A percentile compares a stretch with the other conserved stretches of the same genome.
phyloP scores from a whole-genome alignment of 1,140 invertebrate genomes.

The Euglossa dilemma region DNA sequence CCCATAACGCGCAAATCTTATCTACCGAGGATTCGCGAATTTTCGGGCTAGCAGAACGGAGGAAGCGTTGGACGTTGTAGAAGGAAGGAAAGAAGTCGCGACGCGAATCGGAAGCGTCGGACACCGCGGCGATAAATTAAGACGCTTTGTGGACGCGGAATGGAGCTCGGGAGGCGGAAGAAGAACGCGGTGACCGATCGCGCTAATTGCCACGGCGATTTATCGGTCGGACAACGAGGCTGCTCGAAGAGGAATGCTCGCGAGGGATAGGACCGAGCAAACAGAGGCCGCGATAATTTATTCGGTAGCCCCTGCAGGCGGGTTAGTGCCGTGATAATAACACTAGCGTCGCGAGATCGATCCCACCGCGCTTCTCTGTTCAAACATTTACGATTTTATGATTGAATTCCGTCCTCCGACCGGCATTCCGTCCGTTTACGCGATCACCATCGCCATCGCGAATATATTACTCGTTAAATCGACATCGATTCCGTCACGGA shows the following conservation, averaged over 20 bases:
- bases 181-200: constrained; percentile 10
- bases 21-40: too few species aligned
- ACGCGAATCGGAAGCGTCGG: background rate
- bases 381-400: constrained; percentile 55
- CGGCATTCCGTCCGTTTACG: constrained; percentile 1
- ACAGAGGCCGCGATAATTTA: constrained; percentile 44
- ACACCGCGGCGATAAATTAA: background rate
- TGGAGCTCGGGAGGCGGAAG: background rate
- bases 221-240: background rate
- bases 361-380: constrained; percentile 24
- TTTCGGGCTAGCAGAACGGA: too few species aligned
- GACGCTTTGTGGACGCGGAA: background rate
- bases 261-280: background rate
- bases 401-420: constrained; percentile 30
- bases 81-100: background rate
- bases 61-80: too few species aligned
- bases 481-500: background rate
- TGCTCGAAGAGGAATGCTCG: too few species aligned
- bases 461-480: constrained; percentile 55
- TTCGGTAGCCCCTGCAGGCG: background rate
- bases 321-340: constrained; percentile 28
- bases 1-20: too few species aligned
- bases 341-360: constrained; percentile 14
- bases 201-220: constrained; percentile 5
- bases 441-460: constrained; percentile 38